Evolutionary conservation across 2,888 invertebrate species (phyloP).

Genomic region (Ephialtes manifestator): DNA sequence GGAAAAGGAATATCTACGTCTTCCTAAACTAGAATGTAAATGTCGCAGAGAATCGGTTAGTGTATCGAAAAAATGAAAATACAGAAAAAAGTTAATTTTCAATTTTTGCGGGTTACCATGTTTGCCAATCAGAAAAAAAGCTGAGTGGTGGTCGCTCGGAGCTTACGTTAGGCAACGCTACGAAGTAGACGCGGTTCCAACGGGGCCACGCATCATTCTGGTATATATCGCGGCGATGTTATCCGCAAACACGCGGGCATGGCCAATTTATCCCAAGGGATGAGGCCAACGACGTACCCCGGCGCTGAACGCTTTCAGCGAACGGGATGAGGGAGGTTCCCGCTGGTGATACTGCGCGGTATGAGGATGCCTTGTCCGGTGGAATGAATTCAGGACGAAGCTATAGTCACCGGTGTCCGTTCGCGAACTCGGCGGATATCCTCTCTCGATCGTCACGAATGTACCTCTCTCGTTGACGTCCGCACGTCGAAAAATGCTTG

Average conservation of each 20-base stretch:
- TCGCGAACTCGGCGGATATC: conserved; percentile 55
- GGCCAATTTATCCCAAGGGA: conserved; percentile 85
- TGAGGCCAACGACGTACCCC: conserved; percentile 78
- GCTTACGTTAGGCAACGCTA: conserved; percentile 52
- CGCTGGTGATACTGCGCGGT: conserved; percentile 47
- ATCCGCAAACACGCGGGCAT: conserved; percentile 84
- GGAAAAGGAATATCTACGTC: not conserved
- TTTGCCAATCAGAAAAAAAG: conserved; percentile 40
- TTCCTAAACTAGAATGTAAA: not conserved
- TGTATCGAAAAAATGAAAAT: conserved; percentile 1
- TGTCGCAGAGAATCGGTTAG: not conserved
- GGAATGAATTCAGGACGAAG: conserved; percentile 82
- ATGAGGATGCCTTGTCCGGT: conserved; percentile 81
- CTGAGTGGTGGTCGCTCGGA: conserved; percentile 29
- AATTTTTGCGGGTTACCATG: conserved; percentile 43
- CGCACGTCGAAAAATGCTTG: not conserved
- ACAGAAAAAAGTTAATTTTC: conserved; percentile 54
- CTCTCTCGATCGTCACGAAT: conserved; percentile 56
- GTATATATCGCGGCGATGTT: conserved; percentile 82
- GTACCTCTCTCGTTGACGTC: conserved; percentile 38
- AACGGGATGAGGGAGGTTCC: conserved; percentile 43
- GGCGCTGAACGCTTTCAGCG: conserved; percentile 73
- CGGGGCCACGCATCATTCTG: conserved; percentile 64
- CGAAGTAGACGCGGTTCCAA: conserved; percentile 17
- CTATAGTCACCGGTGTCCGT: conserved; percentile 70